These are phyloP conservation scores for Stictocephala bisonia DNA, from an alignment of 2,888 invertebrate genomes.

Conservation along the genomic window DNA sequence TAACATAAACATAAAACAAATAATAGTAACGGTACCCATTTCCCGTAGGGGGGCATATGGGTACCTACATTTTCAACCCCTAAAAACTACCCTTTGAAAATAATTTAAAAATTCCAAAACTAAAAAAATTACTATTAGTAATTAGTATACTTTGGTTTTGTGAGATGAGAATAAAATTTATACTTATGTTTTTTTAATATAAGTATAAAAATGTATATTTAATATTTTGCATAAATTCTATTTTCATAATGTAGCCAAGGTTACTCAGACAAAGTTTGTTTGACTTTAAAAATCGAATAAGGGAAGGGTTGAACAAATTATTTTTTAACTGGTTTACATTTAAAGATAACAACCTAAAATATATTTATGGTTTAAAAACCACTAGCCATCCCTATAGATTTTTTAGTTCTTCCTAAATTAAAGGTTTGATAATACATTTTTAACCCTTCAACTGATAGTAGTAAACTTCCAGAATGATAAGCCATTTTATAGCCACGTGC, in stretches of 20 bases:
- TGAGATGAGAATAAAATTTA: not conserved
- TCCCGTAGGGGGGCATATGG: not conserved
- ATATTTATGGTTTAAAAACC: no score
- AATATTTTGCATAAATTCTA: not conserved
- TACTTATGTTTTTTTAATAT: no score
- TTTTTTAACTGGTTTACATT: not conserved
- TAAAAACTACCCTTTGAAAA: not conserved
- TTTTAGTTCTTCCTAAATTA: not conserved
- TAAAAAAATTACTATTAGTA: not conserved
- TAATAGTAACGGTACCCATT: not conserved
- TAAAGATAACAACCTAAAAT: not conserved
- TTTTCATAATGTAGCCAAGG: not conserved
- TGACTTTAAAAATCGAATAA: not conserved
- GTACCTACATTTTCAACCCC: not conserved
- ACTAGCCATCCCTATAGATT: slow-evolving; percentile 4
- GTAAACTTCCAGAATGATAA: no score
- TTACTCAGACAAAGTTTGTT: not conserved
- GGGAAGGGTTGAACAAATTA: not conserved
- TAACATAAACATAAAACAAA: not conserved
- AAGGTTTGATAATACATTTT: not conserved
- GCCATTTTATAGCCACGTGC: no score
- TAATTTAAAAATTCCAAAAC: not conserved
- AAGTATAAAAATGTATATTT: no score
- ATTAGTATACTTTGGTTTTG: not conserved
- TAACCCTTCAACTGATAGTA: no score